These are phyloP conservation scores for Cotesia glomerata DNA, from an alignment of 1,140 invertebrate species.

Conservation along the genomic window DNA sequence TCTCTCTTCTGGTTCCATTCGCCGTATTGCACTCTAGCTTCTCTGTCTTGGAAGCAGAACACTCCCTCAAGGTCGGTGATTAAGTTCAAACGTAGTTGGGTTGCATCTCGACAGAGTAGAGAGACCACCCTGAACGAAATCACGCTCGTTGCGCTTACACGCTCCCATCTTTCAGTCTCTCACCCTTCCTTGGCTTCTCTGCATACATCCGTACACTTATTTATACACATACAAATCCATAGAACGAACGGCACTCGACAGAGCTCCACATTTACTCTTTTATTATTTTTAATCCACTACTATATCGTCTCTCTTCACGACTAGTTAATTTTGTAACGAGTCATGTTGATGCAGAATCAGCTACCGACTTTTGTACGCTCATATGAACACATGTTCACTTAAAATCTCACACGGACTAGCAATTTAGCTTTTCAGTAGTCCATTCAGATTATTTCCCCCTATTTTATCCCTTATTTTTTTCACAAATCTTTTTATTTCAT, in stretches of 20 bases:
- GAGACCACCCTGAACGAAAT: constrained; percentile 36
- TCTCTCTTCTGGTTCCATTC: too few species aligned
- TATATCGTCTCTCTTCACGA: background rate
- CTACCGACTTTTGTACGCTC: background rate
- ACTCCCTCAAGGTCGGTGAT: constrained; percentile 34
- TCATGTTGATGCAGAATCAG: background rate
- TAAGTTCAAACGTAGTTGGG: constrained; percentile 32
- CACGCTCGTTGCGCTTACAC: constrained; percentile 17
- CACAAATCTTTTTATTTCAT: too few species aligned
- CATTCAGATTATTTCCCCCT: too few species aligned
- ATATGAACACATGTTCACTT: too few species aligned
- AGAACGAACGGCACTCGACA: too few species aligned
- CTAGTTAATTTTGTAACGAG: constrained; percentile 27
- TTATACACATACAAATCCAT: background rate
- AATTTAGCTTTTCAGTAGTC: too few species aligned
- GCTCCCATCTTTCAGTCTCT: constrained; percentile 7
- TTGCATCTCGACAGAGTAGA: constrained; percentile 23
- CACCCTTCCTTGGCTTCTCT: background rate
- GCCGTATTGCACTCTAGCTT: background rate
- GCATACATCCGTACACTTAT: background rate
- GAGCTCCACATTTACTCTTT: background rate
- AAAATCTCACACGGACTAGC: too few species aligned
- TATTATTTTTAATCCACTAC: constrained; percentile 9
- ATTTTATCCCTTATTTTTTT: too few species aligned
- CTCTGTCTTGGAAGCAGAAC: background rate